phyloP scores from a whole-genome alignment of 2,113 vertebrate species.

The Dromaius novaehollandiae region DNA sequence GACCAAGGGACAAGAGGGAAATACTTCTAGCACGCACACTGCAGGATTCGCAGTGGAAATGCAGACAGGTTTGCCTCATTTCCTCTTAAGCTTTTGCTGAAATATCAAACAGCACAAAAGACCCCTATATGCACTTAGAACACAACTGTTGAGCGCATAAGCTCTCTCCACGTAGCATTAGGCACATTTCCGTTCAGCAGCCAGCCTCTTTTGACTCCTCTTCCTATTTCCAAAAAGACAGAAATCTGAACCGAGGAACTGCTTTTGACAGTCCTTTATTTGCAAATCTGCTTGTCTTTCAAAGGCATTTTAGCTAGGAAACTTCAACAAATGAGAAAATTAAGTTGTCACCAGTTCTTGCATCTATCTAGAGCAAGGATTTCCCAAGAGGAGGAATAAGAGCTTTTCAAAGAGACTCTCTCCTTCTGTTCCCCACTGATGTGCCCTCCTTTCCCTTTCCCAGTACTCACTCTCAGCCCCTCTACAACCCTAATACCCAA shows the following conservation, averaged over 20 bases:
- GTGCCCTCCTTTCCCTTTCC: neutral
- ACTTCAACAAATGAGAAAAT: neutral
- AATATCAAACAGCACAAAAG: constrained; percentile 25
- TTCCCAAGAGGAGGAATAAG: neutral
- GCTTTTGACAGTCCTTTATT: constrained; percentile 9
- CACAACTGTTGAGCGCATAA: constrained; percentile 43
- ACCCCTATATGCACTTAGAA: neutral
- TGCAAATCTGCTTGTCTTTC: constrained; percentile 25
- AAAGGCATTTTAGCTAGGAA: neutral
- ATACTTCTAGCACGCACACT: neutral
- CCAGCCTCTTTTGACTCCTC: neutral
- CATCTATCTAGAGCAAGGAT: neutral
- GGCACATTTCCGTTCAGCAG: neutral
- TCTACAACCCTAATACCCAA: neutral
- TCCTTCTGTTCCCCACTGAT: neutral
- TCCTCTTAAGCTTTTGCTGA: constrained; percentile 59
- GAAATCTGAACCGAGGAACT: neutral
- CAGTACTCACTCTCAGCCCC: neutral
- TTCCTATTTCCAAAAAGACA: neutral
- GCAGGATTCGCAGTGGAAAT: constrained; percentile 10
- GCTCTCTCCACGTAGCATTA: neutral
- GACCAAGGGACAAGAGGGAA: constrained; percentile 8
- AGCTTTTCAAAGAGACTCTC: neutral
- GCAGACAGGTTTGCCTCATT: constrained; percentile 24
- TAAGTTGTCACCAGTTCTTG: neutral